A percentile compares a stretch with the other conserved stretches of the same genome.
phyloP scores from a whole-genome alignment of 1,140 invertebrate species.

The Zaprionus ghesquierei region DNA sequence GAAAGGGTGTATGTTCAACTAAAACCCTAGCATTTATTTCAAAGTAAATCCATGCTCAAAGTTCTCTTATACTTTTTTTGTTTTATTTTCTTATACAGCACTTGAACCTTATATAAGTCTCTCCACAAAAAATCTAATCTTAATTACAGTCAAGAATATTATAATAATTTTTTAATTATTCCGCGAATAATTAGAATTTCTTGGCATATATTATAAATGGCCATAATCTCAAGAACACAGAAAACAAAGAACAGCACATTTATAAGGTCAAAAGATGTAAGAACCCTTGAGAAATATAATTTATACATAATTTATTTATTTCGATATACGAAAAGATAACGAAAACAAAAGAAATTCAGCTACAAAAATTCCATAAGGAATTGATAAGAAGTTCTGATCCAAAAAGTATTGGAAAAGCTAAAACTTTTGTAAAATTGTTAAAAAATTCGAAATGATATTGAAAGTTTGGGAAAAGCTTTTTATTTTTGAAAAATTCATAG shows the following conservation, averaged over 20 bases:
- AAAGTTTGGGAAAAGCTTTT: too few relatives aligned
- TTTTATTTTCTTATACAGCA: neutral
- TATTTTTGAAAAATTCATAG: too few relatives aligned
- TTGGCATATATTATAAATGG: neutral
- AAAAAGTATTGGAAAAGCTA: neutral
- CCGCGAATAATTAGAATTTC: too few relatives aligned
- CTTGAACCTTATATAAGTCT: neutral
- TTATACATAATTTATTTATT: neutral
- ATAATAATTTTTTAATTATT: too few relatives aligned
- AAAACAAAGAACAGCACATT: neutral
- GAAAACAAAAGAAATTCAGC: neutral
- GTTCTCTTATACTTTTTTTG: neutral
- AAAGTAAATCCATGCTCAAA: too few relatives aligned
- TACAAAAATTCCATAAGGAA: neutral
- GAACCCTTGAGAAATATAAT: neutral
- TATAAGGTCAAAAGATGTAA: neutral
- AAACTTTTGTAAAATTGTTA: too few relatives aligned
- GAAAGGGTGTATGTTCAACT: too few relatives aligned
- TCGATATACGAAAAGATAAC: neutral
- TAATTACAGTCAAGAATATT: neutral
- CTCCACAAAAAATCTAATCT: neutral
- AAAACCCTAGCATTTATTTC: too few relatives aligned
- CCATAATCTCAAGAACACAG: neutral
- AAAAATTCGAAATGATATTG: too few relatives aligned
- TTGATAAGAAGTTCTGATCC: neutral